These are phyloP conservation scores for Plectropomus leopardus DNA, from an alignment of 2,113 vertebrate species.

Conservation along the genomic window DNA sequence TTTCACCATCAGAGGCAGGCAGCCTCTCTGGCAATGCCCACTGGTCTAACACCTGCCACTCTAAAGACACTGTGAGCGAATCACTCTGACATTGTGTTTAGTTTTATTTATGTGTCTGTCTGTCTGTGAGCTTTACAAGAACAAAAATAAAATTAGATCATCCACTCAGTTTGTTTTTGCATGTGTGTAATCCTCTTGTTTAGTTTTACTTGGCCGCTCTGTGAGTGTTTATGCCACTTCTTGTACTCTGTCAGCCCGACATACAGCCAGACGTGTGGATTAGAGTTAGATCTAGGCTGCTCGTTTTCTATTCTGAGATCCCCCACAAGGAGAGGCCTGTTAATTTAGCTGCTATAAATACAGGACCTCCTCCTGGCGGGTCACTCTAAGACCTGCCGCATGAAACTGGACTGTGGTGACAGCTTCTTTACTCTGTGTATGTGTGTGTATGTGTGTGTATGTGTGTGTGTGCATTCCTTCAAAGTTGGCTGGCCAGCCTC, in stretches of 20 bases:
- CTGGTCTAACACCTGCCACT: constrained; percentile 67
- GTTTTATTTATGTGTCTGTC: background rate
- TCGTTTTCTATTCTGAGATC: constrained; percentile 73
- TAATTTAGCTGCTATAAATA: constrained; percentile 81
- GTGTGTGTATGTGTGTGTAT: background rate
- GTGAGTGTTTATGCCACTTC: constrained; percentile 27
- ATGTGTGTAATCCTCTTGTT: constrained; percentile 10
- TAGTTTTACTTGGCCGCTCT: background rate
- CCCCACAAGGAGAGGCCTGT: constrained; percentile 74
- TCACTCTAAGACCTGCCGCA: constrained; percentile 56
- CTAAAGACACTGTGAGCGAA: constrained; percentile 1
- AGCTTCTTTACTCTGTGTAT: constrained; percentile 22
- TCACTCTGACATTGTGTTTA: background rate
- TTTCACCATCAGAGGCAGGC: constrained; percentile 16
- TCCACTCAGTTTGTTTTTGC: background rate
- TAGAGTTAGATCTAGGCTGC: constrained; percentile 70
- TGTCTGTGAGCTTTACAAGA: background rate
- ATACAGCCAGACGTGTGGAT: constrained; percentile 51
- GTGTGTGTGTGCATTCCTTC: constrained; percentile 1
- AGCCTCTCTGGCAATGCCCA: constrained; percentile 40
- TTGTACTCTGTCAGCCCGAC: constrained; percentile 21
- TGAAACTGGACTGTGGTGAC: constrained; percentile 35
- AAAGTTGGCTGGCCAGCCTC: constrained; percentile 25
- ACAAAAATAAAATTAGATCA: constrained; percentile 1
- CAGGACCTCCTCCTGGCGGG: constrained; percentile 55